Evolutionary conservation across 2,113 vertebrate genomes (phyloP).

Genomic region (Cyanocitta stelleri): DNA sequence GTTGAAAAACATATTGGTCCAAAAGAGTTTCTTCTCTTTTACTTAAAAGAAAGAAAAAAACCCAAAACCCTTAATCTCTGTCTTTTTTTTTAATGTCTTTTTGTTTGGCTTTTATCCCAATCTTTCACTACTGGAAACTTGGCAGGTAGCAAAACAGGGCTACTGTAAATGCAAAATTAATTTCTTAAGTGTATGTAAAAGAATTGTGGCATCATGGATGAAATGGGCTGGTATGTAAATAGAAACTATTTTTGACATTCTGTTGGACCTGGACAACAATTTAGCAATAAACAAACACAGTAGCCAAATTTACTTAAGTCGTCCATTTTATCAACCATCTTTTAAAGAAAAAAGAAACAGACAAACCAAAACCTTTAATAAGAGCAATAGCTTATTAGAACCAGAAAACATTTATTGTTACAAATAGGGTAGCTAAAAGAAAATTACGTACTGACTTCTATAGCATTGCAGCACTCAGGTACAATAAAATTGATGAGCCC

Average conservation of each 20-base stretch:
- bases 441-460: slow-evolving; percentile 38
- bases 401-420: slow-evolving; percentile 36
- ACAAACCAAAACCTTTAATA: not conserved
- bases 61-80: not conserved
- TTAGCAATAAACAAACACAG: not conserved
- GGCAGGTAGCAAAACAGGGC: not conserved
- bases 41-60: not conserved
- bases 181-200: not conserved
- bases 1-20: not conserved
- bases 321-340: not conserved
- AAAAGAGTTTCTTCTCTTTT: not conserved
- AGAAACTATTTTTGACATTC: not conserved
- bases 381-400: slow-evolving; percentile 22
- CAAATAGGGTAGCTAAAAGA: slow-evolving; percentile 36
- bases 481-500: slow-evolving; percentile 72
- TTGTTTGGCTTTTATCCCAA: not conserved
- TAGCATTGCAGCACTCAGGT: slow-evolving; percentile 40
- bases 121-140: not conserved
- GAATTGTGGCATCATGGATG: not conserved
- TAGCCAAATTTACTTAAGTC: not conserved
- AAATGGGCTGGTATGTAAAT: not conserved
- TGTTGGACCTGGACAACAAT: not conserved
- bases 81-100: accelerated
- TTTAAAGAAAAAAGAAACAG: not conserved
- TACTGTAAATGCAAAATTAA: not conserved